Percentiles rank a stretch among this genome's conserved stretches.
Evolutionary conservation across 2,888 invertebrate genomes (phyloP).

Genomic region (Clusia tigrina): DNA sequence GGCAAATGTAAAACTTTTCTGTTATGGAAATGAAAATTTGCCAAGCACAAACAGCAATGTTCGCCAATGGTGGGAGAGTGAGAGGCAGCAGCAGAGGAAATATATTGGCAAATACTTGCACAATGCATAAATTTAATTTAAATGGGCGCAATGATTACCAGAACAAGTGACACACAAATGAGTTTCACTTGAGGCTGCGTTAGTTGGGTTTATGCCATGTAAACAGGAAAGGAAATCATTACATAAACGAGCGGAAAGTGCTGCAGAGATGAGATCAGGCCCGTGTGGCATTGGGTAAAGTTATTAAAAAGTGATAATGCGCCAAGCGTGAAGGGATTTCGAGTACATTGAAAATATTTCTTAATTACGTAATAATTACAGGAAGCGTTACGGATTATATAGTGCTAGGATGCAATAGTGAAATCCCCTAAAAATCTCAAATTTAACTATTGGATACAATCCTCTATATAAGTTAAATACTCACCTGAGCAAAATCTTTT

Average conservation of each 20-base stretch:
- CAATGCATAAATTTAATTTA: neutral
- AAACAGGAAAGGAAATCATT: neutral
- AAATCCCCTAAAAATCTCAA: no score
- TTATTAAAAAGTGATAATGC: no score
- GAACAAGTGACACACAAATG: neutral
- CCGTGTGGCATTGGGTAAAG: neutral
- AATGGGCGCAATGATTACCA: neutral
- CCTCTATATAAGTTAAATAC: no score
- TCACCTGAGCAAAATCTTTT: no score
- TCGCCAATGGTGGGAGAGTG: neutral
- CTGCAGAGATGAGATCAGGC: neutral
- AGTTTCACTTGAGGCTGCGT: no score
- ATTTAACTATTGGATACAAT: no score
- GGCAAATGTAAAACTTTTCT: neutral
- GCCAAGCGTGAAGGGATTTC: no score
- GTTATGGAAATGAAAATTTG: neutral
- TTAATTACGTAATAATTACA: no score
- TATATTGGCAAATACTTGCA: neutral
- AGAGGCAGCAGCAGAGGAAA: neutral
- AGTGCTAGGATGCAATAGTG: no score
- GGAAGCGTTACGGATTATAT: no score
- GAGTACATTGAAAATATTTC: no score
- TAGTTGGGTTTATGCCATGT: no score
- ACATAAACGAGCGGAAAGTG: conserved; percentile 3
- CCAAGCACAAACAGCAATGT: neutral